Evolutionary conservation across 64 coral and sea anemone species (phyloP), one percentile per base, ranked within the genome.

Genomic region (Stichodactyla mertensii): DNA sequence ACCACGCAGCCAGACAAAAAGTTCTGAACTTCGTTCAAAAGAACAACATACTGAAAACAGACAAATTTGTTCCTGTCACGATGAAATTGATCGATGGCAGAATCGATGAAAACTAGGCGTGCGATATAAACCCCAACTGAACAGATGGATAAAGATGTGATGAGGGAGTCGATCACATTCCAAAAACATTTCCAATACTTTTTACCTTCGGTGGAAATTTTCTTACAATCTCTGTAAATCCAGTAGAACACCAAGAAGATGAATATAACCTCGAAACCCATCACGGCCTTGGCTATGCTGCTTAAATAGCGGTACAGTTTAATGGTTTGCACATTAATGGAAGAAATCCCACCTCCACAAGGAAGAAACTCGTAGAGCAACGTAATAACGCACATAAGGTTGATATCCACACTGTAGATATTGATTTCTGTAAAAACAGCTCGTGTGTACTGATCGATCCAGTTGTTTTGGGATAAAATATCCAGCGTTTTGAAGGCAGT

Each of bases 11-110:
- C 94, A 14, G 89, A 71, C 52, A 88, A 86, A 16, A 51, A 20
- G 64, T 97, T 90, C 10, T 90, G 82, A 13, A 87, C 85, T 80
- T 97, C 94, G 71, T 97, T 93, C 22, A 97, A 71, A 8, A 93
- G 7, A 23, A 97, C 88, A 0, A 97, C 94, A 84, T 97, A 97
- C 77, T 97, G 94, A 57, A 97, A 97, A 60, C 91, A 90, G 52
- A 97, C 94, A 82, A 90, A 97, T 36, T 69, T 31, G 4, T 61
- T 31, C 27, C 88, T 88, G 67, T 97, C 67, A 13, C 88, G 31
- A 23, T 84, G 91, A 54, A 97, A 87, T 81, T 90, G 71, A 16
- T 62, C 74, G 69, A 93, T 69, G 15, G 91, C 85, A 7, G 55
- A 18, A 15, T 84, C 52, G 27, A 93, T 89, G 12, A 93, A 92